Evolutionary conservation across 2,113 vertebrate genomes (phyloP).

Genomic region (Lagopus muta): DNA sequence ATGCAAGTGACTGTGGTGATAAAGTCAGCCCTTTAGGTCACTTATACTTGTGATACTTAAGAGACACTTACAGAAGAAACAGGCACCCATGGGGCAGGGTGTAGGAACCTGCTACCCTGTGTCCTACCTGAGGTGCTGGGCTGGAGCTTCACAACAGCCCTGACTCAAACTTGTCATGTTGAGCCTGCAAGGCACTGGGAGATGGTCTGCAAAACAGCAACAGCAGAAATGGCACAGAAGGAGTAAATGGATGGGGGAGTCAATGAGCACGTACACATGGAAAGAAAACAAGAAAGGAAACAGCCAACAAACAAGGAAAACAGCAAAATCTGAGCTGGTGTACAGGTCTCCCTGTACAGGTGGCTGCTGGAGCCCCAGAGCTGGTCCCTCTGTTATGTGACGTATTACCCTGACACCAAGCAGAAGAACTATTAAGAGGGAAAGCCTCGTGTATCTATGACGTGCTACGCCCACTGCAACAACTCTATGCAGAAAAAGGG

Average conservation of each 20-base stretch:
- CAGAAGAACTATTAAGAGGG: not conserved
- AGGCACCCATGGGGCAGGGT: not conserved
- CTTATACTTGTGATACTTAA: not conserved
- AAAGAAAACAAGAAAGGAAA: not conserved
- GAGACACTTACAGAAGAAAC: not conserved
- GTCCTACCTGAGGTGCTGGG: fast-evolving
- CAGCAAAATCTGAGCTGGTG: not conserved
- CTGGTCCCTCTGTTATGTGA: not conserved
- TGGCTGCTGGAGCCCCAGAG: not conserved
- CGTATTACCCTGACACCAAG: not conserved
- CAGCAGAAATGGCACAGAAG: not conserved
- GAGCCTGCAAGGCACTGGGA: not conserved
- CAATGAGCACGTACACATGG: not conserved
- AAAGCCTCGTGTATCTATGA: not conserved
- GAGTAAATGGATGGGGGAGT: not conserved
- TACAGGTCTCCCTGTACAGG: not conserved
- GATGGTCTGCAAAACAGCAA: not conserved
- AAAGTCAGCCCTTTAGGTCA: not conserved
- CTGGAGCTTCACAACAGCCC: not conserved
- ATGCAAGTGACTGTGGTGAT: not conserved
- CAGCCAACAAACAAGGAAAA: not conserved
- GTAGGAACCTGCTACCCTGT: fast-evolving
- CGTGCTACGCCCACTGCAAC: not conserved
- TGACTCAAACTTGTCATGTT: not conserved
- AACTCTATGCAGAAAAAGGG: not conserved